A percentile compares a stretch with the other conserved stretches of the same genome.
phyloP scores from a whole-genome alignment of 2,888 invertebrate genomes.

The Pegoplata infirma region DNA sequence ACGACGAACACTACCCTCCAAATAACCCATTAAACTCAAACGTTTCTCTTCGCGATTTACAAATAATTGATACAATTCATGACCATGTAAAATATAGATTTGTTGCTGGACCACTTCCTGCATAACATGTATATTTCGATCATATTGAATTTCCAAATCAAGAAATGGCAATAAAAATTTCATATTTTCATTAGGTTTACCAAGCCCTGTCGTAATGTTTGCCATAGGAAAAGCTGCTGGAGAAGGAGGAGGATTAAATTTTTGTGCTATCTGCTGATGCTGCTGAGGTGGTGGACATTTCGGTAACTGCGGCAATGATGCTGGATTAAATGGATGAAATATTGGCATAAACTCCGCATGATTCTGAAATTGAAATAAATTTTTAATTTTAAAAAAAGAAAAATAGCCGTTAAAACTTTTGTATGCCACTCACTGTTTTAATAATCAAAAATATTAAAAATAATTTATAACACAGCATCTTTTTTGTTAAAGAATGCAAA shows the following conservation, averaged over 20 bases:
- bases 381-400: too few species aligned
- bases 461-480: slow-evolving; percentile 31
- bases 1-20: slow-evolving; percentile 67
- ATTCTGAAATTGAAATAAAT: slow-evolving; percentile 21
- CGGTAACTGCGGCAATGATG: background rate
- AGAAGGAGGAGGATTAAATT: background rate
- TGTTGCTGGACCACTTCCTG: slow-evolving; percentile 68
- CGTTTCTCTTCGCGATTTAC: slow-evolving; percentile 68
- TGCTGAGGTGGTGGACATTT: slow-evolving; percentile 1
- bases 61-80: slow-evolving; percentile 70
- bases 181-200: slow-evolving; percentile 42
- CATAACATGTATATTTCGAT: slow-evolving; percentile 68
- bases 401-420: too few species aligned
- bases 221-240: background rate
- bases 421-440: slow-evolving; percentile 25
- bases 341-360: slow-evolving; percentile 33
- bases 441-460: slow-evolving; percentile 19
- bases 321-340: slow-evolving; percentile 39
- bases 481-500: background rate
- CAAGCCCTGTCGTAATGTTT: background rate
- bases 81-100: slow-evolving; percentile 72
- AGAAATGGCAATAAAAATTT: slow-evolving; percentile 72
- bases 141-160: slow-evolving; percentile 71
- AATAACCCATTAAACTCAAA: slow-evolving; percentile 68
- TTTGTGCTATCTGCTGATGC: background rate